These are phyloP conservation scores for Sepiola atlantica DNA, from an alignment of 2,888 invertebrate genomes.

Conservation along the genomic window DNA sequence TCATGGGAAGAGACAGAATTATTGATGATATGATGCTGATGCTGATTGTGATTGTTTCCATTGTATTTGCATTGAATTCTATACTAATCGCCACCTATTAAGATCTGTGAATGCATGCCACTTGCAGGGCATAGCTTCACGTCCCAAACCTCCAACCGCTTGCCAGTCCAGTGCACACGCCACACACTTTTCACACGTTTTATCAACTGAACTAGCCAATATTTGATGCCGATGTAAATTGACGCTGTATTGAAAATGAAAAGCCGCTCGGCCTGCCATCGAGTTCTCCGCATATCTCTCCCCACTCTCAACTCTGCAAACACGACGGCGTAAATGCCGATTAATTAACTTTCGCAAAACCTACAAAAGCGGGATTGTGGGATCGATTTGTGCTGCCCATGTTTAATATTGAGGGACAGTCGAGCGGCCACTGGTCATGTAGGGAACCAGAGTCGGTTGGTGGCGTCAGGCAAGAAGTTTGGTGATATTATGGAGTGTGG, in stretches of 20 bases:
- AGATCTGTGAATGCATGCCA: neutral
- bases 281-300: neutral
- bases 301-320: neutral
- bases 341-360: slow-evolving; percentile 32
- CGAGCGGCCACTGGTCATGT: neutral
- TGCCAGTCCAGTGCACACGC: neutral
- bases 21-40: no score
- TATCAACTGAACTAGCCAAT: slow-evolving; percentile 1
- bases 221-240: slow-evolving; percentile 18
- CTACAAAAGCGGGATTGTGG: neutral
- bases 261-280: neutral
- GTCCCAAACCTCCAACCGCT: neutral
- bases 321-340: neutral
- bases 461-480: neutral
- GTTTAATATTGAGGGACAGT: neutral
- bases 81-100: neutral
- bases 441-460: neutral
- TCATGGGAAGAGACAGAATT: no score
- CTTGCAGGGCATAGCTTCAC: neutral
- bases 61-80: neutral
- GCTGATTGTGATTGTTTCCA: neutral
- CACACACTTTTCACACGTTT: slow-evolving; percentile 6
- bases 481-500: neutral
- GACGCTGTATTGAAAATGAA: neutral
- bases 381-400: neutral